Evolutionary conservation across 2,888 invertebrate genomes (phyloP).

Genomic region (Oxyteleia sp.): DNA sequence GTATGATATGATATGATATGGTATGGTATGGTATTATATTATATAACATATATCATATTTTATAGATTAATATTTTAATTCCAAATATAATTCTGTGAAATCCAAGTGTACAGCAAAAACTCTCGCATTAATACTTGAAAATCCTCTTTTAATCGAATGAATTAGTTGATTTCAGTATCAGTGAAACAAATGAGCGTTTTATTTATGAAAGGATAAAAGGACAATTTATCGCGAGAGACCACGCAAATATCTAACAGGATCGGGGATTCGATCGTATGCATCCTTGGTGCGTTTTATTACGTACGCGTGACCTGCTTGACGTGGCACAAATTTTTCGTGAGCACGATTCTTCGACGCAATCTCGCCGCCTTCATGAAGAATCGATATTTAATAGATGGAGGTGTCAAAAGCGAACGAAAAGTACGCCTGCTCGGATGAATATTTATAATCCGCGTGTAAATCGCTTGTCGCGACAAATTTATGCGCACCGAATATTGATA

Average conservation of each 20-base stretch:
- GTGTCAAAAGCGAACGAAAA: constrained; percentile 24
- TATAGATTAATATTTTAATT: too few relatives aligned
- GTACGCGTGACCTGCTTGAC: constrained; percentile 30
- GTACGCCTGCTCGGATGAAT: constrained; percentile 17
- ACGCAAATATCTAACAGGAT: background rate
- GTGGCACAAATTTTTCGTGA: constrained; percentile 18
- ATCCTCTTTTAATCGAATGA: too few relatives aligned
- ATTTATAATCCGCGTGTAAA: constrained; percentile 12
- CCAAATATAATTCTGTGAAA: too few relatives aligned
- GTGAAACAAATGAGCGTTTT: too few relatives aligned
- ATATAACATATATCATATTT: too few relatives aligned
- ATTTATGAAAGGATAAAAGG: background rate
- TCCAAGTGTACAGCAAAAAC: too few relatives aligned
- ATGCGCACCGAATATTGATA: constrained; percentile 27
- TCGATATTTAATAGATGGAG: constrained; percentile 30
- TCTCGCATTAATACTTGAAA: too few relatives aligned
- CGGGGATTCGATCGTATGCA: background rate
- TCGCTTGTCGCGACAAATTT: constrained; percentile 29
- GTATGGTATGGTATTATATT: too few relatives aligned
- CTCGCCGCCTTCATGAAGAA: constrained; percentile 30
- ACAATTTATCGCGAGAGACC: constrained; percentile 8
- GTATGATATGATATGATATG: too few relatives aligned
- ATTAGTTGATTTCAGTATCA: too few relatives aligned
- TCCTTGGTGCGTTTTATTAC: constrained; percentile 15
- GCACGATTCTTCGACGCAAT: constrained; percentile 8